These are phyloP conservation scores for Matsumyia berberina DNA, from an alignment of 2,888 invertebrate genomes.

Conservation along the genomic window DNA sequence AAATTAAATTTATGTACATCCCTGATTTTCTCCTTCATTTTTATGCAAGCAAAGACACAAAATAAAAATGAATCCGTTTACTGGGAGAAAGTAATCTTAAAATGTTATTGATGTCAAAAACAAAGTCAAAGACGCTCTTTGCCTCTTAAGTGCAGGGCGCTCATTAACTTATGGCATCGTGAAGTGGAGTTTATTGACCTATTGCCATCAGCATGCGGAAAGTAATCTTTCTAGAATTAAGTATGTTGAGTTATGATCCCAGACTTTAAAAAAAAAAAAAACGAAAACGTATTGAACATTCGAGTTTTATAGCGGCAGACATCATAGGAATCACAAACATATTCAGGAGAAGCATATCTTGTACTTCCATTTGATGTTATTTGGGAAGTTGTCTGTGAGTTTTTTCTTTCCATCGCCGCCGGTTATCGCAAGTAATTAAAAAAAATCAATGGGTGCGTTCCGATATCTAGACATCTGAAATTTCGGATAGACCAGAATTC, in stretches of 20 bases:
- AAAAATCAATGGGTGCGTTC: no score
- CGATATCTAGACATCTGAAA: no score
- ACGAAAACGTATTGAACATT: no score
- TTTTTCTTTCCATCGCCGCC: no score
- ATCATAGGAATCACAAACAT: no score
- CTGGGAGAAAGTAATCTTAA: constrained; percentile 4
- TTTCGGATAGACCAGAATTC: no score
- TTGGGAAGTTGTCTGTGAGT: no score
- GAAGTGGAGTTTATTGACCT: constrained; percentile 7
- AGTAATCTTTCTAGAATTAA: not conserved
- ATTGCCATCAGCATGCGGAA: not conserved
- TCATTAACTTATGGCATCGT: constrained; percentile 8
- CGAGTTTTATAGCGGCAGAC: no score
- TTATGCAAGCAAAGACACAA: constrained; percentile 17
- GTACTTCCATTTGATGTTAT: constrained; percentile 5
- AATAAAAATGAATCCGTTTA: constrained; percentile 14
- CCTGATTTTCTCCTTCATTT: not conserved
- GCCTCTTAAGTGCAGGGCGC: not conserved
- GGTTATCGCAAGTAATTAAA: no score
- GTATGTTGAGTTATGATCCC: not conserved
- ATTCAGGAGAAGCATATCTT: no score
- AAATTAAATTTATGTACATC: constrained; percentile 8
- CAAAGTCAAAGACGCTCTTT: not conserved
- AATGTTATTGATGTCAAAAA: constrained; percentile 3
- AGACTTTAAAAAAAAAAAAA: no score